Conservation (phyloP, 2,797 vertebrate genomes). For the Macropus fuliginosus region DNA sequence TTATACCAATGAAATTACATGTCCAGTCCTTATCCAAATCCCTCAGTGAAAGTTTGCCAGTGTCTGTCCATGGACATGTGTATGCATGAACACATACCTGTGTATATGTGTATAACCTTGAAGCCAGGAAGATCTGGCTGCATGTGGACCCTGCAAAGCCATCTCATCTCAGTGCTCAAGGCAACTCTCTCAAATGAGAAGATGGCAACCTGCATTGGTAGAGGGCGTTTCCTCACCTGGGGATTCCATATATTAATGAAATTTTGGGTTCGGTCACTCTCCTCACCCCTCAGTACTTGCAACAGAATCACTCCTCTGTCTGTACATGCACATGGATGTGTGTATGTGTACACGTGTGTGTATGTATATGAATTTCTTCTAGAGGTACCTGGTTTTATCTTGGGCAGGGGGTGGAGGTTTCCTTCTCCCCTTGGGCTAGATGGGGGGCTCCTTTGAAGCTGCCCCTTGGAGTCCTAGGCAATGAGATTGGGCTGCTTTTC, state of each 20-base stretch:
- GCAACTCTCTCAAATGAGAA: not conserved
- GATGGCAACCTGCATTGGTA: not conserved
- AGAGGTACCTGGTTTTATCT: slow-evolving; percentile 3
- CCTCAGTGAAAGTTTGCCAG: not conserved
- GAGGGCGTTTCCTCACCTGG: not conserved
- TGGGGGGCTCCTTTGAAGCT: not conserved
- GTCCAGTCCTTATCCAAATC: not conserved
- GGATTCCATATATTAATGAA: not conserved
- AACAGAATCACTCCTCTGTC: not conserved
- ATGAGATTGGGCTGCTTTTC: not conserved
- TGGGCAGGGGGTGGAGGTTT: not conserved
- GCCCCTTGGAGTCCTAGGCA: not conserved
- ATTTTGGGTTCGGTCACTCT: not conserved
- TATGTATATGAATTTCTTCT: not conserved
- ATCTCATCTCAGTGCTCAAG: not conserved
- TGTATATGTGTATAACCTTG: slow-evolving; percentile 1
- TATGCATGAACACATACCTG: not conserved
- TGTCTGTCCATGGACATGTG: slow-evolving; percentile 26
- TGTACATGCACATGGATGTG: not conserved
- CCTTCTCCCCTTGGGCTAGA: not conserved
- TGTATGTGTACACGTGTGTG: fast-evolving
- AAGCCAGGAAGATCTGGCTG: not conserved
- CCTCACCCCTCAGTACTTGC: not conserved
- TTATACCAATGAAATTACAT: not conserved
- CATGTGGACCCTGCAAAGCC: not conserved